phyloP scores from a whole-genome alignment of 2,888 invertebrate genomes.

The Ochropleura leucogaster region DNA sequence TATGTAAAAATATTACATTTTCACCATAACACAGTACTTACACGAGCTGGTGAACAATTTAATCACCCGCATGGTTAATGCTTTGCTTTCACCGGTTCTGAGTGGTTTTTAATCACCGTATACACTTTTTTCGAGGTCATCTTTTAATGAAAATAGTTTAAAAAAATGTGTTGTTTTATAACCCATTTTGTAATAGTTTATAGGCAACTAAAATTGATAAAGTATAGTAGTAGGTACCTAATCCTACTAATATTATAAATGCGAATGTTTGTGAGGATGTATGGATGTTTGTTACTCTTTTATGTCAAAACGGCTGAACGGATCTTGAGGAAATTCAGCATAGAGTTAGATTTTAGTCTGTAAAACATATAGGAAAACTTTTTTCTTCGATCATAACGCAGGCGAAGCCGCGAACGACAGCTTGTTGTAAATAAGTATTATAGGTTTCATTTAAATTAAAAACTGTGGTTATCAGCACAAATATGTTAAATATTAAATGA shows the following conservation, averaged over 20 bases:
- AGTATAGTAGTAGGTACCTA: not conserved
- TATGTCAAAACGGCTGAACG: too few relatives aligned
- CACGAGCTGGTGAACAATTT: constrained; percentile 56
- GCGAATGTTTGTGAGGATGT: too few relatives aligned
- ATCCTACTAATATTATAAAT: too few relatives aligned
- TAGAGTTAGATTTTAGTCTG: too few relatives aligned
- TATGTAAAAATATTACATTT: too few relatives aligned
- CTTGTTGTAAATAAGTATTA: not conserved
- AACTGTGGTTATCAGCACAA: not conserved
- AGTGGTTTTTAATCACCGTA: constrained; percentile 46
- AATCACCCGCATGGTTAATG: constrained; percentile 56
- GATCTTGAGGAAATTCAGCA: too few relatives aligned
- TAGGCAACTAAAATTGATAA: constrained; percentile 26
- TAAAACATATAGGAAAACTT: too few relatives aligned
- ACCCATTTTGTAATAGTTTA: not conserved
- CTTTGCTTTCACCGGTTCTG: constrained; percentile 54
- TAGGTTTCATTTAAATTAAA: not conserved
- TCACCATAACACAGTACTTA: constrained; percentile 41
- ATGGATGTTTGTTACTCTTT: not conserved
- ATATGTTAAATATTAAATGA: not conserved
- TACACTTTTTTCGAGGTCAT: constrained; percentile 10
- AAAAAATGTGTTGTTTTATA: not conserved
- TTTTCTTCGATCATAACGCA: too few relatives aligned
- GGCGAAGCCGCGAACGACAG: too few relatives aligned
- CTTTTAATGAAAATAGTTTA: not conserved